Evolutionary conservation across 2,113 vertebrate genomes (phyloP).

Genomic region (Muscicapa adusta): DNA sequence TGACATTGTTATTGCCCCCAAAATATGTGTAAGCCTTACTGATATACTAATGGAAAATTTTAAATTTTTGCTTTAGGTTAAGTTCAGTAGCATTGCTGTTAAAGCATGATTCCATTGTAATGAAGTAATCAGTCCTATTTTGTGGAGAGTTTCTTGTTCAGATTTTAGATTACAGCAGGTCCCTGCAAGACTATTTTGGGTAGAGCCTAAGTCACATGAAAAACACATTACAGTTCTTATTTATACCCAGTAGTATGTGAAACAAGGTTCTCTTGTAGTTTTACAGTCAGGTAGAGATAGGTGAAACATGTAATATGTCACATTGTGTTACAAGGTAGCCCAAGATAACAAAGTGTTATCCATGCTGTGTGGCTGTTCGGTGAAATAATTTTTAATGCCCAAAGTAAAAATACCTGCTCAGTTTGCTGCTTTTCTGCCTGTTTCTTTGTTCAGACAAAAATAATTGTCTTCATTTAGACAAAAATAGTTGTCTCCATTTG

Average conservation of each 20-base stretch:
- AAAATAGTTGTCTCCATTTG: neutral
- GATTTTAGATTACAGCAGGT: neutral
- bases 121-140: neutral
- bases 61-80: neutral
- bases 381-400: neutral
- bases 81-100: neutral
- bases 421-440: neutral
- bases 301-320: neutral
- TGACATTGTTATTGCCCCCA: neutral
- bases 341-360: neutral
- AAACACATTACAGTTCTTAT: neutral
- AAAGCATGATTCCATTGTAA: neutral
- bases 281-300: neutral
- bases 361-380: fast-evolving
- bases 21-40: neutral
- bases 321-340: neutral
- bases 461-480: neutral
- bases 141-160: neutral
- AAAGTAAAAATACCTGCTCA: neutral
- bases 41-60: neutral
- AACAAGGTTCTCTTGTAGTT: neutral
- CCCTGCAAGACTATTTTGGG: neutral
- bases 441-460: neutral
- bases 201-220: neutral
- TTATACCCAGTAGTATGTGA: neutral